Evolutionary conservation across 2,888 invertebrate genomes (phyloP).

Genomic region (Parnassius apollo): DNA sequence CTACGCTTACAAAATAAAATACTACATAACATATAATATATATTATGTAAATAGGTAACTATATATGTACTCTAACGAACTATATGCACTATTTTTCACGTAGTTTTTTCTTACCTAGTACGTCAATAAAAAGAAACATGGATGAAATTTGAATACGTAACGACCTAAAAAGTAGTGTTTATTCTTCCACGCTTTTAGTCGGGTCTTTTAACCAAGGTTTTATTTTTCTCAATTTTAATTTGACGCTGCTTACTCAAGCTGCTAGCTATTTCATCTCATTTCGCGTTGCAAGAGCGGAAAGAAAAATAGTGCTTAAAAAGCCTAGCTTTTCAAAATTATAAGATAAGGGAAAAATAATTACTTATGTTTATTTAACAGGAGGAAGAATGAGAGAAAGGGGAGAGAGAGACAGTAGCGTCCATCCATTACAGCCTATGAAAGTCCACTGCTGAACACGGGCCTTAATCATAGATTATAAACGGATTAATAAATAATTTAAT

Average conservation of each 20-base stretch:
- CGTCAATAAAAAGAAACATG: neutral
- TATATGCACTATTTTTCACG: too few relatives aligned
- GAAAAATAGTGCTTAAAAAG: conserved; percentile 16
- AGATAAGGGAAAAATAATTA: neutral
- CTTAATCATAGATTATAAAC: too few relatives aligned
- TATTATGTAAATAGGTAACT: too few relatives aligned
- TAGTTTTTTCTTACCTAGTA: too few relatives aligned
- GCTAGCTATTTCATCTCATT: conserved; percentile 20
- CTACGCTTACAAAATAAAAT: too few relatives aligned
- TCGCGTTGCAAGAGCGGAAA: conserved; percentile 21
- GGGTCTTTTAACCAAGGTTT: conserved; percentile 15
- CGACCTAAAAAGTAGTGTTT: conserved; percentile 15
- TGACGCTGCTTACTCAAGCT: conserved; percentile 23
- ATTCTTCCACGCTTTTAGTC: conserved; percentile 14
- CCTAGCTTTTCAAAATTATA: neutral
- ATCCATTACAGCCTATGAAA: neutral
- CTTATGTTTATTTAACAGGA: conserved; percentile 11
- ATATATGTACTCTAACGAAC: too few relatives aligned
- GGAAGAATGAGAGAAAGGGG: conserved; percentile 2
- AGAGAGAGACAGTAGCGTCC: neutral
- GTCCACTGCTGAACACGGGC: too few relatives aligned
- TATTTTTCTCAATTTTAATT: conserved; percentile 25
- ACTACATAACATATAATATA: too few relatives aligned
- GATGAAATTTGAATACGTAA: conserved; percentile 17
- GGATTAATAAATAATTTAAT: too few relatives aligned